These are phyloP conservation scores for Gymnopithys bicolor DNA, from an alignment of 2,797 vertebrate species.

Conservation along the genomic window DNA sequence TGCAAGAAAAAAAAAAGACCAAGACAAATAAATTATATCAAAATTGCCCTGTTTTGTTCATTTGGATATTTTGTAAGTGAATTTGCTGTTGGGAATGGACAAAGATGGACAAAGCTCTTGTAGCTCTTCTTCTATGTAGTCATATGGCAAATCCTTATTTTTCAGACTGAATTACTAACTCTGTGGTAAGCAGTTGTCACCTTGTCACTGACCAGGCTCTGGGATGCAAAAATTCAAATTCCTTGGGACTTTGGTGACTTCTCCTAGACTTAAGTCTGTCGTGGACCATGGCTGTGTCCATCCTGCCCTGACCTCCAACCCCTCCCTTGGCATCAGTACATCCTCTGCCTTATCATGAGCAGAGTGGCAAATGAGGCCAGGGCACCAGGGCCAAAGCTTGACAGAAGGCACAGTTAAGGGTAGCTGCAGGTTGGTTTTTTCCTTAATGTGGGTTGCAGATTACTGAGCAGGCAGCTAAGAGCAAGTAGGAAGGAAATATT, in stretches of 20 bases:
- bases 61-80: not conserved
- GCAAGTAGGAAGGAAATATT: not conserved
- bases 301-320: not conserved
- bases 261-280: too few species aligned
- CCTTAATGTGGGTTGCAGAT: not conserved
- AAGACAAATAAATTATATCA: slow-evolving; percentile 67
- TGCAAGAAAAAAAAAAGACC: slow-evolving; percentile 73
- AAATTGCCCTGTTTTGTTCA: not conserved
- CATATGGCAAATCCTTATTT: not conserved
- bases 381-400: not conserved
- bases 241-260: not conserved
- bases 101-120: not conserved
- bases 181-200: not conserved
- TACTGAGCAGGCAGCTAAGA: not conserved
- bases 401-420: not conserved
- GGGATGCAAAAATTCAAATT: not conserved
- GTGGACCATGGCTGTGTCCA: not conserved
- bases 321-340: not conserved
- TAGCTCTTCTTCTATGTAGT: not conserved
- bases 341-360: not conserved
- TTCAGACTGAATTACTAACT: not conserved
- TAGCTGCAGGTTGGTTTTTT: not conserved
- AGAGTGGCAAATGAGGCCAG: not conserved
- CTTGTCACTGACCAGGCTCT: fast-evolving
- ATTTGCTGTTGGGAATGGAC: not conserved